Percentiles rank a stretch among this genome's conserved stretches.
phyloP scores from a whole-genome alignment of 2,113 vertebrate genomes.

The Gavia stellata region DNA sequence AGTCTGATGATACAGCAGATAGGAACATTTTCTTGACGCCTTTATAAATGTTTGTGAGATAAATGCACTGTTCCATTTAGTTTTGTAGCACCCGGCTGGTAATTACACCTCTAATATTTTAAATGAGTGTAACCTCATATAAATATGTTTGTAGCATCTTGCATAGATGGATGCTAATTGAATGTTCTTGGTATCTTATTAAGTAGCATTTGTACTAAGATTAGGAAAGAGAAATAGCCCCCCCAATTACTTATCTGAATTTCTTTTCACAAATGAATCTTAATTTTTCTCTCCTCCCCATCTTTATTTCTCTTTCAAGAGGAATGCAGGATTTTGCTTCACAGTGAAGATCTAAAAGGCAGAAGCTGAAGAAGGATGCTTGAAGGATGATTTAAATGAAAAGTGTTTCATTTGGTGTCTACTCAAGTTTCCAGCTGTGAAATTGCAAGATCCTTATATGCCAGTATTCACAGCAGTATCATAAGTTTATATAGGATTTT shows the following conservation, averaged over 20 bases:
- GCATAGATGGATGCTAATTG: conserved; percentile 33
- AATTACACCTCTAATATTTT: conserved; percentile 15
- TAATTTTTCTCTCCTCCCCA: background rate
- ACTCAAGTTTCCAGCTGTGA: conserved; percentile 8
- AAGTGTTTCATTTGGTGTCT: background rate
- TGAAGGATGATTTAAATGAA: conserved; percentile 14
- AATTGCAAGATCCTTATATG: background rate
- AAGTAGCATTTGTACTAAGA: background rate
- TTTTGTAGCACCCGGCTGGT: background rate
- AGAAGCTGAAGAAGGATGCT: background rate
- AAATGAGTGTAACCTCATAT: conserved; percentile 2
- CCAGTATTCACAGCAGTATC: background rate
- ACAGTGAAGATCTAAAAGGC: background rate
- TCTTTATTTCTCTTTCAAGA: background rate
- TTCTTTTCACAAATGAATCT: background rate
- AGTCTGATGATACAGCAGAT: background rate
- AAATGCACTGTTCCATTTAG: background rate
- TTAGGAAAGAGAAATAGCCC: background rate
- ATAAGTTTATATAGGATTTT: background rate
- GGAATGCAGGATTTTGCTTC: background rate
- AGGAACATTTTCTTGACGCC: background rate
- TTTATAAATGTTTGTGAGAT: background rate
- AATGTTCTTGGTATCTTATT: conserved; percentile 2
- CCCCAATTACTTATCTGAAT: background rate
- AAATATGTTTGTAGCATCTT: conserved; percentile 6